Conservation (phyloP, 1,140 invertebrate species). For the Metaphire vulgaris region DNA sequence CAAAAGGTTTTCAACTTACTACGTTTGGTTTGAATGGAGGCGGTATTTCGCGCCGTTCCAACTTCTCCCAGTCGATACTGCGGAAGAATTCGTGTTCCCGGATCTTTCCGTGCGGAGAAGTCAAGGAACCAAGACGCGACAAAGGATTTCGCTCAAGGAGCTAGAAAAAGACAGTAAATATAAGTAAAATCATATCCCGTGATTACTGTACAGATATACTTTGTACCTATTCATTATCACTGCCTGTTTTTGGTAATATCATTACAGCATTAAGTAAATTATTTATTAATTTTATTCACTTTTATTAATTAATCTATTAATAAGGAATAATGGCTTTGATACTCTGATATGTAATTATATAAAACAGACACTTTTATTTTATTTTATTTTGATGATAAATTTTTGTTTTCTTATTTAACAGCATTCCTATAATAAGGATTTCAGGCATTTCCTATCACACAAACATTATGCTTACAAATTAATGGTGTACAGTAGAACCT, state of each 20-base stretch:
- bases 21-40: constrained; percentile 91
- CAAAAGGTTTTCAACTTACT: constrained; percentile 60
- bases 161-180: constrained; percentile 54
- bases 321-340: not conserved
- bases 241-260: not conserved
- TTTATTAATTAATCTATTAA: not conserved
- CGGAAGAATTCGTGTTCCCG: constrained; percentile 86
- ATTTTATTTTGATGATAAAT: too few relatives aligned
- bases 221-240: not conserved
- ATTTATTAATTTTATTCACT: not conserved
- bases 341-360: not conserved
- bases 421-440: too few relatives aligned
- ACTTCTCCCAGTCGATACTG: constrained; percentile 76
- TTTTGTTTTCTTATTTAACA: too few relatives aligned
- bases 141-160: constrained; percentile 89
- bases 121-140: constrained; percentile 75
- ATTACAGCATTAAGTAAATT: not conserved
- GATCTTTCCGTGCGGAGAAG: constrained; percentile 78
- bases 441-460: too few relatives aligned
- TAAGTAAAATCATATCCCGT: not conserved
- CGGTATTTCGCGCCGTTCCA: constrained; percentile 78
- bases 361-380: too few relatives aligned
- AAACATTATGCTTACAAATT: too few relatives aligned
- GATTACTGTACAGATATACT: not conserved
- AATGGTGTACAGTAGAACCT: too few relatives aligned